Percentiles rank a stretch among this genome's conserved stretches.
These are phyloP conservation scores for Alca torda DNA, from an alignment of 2,797 vertebrate genomes.

Conservation along the genomic window DNA sequence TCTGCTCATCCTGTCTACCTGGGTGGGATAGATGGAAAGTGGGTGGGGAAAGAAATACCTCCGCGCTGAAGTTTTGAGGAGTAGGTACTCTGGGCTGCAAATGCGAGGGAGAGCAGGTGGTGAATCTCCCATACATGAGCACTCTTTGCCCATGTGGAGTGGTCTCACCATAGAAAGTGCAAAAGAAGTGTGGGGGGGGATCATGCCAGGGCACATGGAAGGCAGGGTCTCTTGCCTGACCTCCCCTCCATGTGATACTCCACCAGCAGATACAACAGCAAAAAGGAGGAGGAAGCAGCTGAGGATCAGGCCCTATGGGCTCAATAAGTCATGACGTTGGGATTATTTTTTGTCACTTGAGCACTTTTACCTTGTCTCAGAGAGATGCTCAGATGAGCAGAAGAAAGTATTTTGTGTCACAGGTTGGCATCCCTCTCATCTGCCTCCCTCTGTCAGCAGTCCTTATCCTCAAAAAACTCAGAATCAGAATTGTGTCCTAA, in stretches of 20 bases:
- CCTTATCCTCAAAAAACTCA: background rate
- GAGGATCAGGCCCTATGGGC: background rate
- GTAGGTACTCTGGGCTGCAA: background rate
- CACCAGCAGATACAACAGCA: background rate
- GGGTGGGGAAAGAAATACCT: slow-evolving; percentile 42
- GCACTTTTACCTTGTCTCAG: background rate
- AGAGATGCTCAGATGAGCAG: background rate
- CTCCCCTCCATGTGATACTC: background rate
- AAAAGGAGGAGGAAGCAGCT: background rate
- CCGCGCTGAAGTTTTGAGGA: background rate
- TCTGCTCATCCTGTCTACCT: slow-evolving; percentile 63
- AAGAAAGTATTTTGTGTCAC: background rate
- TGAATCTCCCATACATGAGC: background rate
- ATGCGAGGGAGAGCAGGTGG: background rate
- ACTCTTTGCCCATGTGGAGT: background rate
- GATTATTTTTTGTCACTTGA: background rate
- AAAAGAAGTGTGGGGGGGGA: background rate
- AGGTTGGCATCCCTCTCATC: background rate
- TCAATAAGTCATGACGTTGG: background rate
- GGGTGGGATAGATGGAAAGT: slow-evolving; percentile 62
- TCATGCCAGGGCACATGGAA: background rate
- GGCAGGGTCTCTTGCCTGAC: background rate
- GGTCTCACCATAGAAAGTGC: background rate
- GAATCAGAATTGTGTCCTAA: background rate
- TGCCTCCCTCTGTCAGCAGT: background rate